These are phyloP conservation scores for Argopecten irradians DNA, from an alignment of 1,140 invertebrate genomes.

Conservation along the genomic window DNA sequence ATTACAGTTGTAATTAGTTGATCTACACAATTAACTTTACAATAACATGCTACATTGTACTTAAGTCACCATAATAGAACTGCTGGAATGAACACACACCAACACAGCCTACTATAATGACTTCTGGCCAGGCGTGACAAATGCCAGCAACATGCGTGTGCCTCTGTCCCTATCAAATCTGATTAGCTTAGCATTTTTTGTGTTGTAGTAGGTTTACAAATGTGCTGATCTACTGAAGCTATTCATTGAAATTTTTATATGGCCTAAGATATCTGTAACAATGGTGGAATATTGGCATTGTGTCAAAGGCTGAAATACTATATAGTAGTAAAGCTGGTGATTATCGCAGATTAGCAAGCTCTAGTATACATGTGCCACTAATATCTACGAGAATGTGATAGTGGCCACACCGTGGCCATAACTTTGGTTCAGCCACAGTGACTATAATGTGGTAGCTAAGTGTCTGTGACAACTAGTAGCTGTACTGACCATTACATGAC, in stretches of 20 bases:
- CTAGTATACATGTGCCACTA: not conserved
- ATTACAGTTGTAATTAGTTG: not conserved
- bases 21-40: not conserved
- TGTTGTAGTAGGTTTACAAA: not conserved
- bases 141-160: not conserved
- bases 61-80: not conserved
- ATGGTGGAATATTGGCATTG: not conserved
- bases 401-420: too few species aligned
- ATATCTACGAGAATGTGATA: not conserved
- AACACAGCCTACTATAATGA: not conserved
- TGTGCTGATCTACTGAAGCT: not conserved
- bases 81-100: not conserved
- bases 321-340: not conserved
- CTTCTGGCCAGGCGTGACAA: not conserved
- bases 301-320: not conserved
- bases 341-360: not conserved
- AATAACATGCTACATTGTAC: not conserved
- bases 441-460: too few species aligned
- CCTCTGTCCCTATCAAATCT: not conserved
- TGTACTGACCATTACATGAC: too few species aligned
- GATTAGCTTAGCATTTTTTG: not conserved
- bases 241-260: not conserved
- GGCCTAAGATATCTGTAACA: conserved; percentile 5
- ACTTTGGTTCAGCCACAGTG: too few species aligned
- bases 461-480: too few species aligned